These are phyloP conservation scores for Piscicola geometra DNA, from an alignment of 2,888 invertebrate genomes.

Conservation along the genomic window DNA sequence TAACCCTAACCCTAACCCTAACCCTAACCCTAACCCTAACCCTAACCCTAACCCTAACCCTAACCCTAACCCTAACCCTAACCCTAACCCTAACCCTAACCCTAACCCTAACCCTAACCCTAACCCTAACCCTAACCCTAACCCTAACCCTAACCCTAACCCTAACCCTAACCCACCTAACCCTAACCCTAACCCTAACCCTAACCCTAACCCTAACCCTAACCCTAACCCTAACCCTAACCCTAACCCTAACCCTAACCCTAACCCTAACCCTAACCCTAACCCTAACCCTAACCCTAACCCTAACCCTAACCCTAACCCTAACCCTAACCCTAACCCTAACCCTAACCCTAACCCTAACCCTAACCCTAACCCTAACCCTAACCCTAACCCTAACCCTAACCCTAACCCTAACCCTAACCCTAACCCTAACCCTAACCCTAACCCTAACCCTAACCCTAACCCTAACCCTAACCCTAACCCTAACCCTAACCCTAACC, in stretches of 20 bases:
- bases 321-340: constrained; percentile 41
- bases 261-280: constrained; percentile 45
- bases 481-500: too few relatives aligned
- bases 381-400: too few relatives aligned
- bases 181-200: constrained; percentile 41
- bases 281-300: constrained; percentile 44
- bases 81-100: constrained; percentile 42
- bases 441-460: too few relatives aligned
- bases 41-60: constrained; percentile 43
- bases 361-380: too few relatives aligned
- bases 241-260: constrained; percentile 40
- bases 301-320: constrained; percentile 40
- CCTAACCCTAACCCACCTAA: constrained; percentile 41
- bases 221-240: constrained; percentile 37
- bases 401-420: too few relatives aligned
- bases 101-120: constrained; percentile 40
- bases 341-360: too few relatives aligned
- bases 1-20: constrained; percentile 40
- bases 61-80: constrained; percentile 43
- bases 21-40: constrained; percentile 44
- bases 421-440: too few relatives aligned
- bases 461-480: too few relatives aligned
- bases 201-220: constrained; percentile 38
- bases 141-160: constrained; percentile 39
- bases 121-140: constrained; percentile 43